Conservation (phyloP, 2,797 vertebrate genomes). For the Telmatherina bonti region DNA sequence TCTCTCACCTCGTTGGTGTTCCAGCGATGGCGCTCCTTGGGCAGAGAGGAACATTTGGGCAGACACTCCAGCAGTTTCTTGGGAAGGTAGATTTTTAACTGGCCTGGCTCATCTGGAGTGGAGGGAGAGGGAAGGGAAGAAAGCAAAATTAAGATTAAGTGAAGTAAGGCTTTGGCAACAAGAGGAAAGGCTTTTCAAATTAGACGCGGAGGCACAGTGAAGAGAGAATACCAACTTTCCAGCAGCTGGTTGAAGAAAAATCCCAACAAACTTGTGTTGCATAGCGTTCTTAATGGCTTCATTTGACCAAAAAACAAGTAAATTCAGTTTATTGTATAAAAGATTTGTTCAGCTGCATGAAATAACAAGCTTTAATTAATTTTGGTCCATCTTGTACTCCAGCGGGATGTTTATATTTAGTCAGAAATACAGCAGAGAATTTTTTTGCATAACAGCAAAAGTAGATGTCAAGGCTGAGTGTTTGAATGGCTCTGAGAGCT, state of each 20-base stretch:
- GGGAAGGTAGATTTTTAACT: conserved; percentile 99
- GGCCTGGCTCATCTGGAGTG: conserved; percentile 96
- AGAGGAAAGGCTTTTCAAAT: conserved; percentile 57
- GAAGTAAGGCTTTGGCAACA: conserved; percentile 58
- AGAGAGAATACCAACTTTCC: conserved; percentile 54
- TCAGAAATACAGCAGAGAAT: conserved; percentile 16
- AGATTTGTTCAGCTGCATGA: conserved; percentile 23
- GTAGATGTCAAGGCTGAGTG: conserved; percentile 16
- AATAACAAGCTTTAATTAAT: conserved; percentile 9
- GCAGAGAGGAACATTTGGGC: conserved; percentile 99
- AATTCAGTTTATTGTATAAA: conserved; percentile 4
- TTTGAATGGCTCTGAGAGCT: conserved; percentile 18
- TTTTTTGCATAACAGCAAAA: conserved; percentile 28
- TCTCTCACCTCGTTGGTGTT: conserved; percentile 98
- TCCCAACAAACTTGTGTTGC: conserved; percentile 30
- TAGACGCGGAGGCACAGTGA: conserved; percentile 46
- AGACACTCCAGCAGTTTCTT: conserved; percentile 99
- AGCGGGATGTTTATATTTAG: conserved; percentile 27
- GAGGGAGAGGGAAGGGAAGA: conserved; percentile 16
- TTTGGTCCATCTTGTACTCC: conserved; percentile 3
- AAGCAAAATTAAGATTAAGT: conserved; percentile 52
- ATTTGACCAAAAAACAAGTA: conserved; percentile 31
- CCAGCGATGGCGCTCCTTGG: conserved; percentile 99
- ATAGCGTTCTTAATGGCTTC: conserved; percentile 27
- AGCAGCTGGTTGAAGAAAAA: conserved; percentile 36